Evolutionary conservation across 2,113 vertebrate genomes (phyloP), one percentile per base, ranked within the genome.

Genomic region (Cynocephalus volans): DNA sequence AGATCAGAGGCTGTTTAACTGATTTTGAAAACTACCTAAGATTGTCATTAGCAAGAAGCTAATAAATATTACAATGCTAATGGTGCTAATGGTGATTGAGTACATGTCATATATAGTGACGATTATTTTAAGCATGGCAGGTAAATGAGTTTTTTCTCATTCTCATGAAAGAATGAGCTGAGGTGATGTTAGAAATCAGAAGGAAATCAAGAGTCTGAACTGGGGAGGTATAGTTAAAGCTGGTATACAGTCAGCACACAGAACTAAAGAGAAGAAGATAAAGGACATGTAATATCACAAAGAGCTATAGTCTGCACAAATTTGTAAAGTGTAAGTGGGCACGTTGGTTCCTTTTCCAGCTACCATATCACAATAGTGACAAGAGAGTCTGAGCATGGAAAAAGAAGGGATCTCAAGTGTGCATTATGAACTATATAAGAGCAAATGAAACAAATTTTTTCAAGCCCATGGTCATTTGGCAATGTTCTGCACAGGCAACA

Each of bases 381-480:
- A 50, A 72, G 36, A 31, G 19, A 45, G 2, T 36, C 23, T 10
- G 13, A 72, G 26, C 50, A 15, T 41, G 31, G 28, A 52, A 69
- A 88, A 75, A 80, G 28, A 90, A 77, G 50, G 64, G 7, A 28
- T 79, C 8, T 17, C 28, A 67, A 73, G 41, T 70, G 18, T 69
- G n/a, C 19, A 56, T 85, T 76, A 33, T 26, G 3, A 95, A 56
- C 13, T 45, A 58, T 12, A 50, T 14, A 93, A 69, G 12, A 86
- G 18, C 60, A 94, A 95, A 85, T 83, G 28, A 93, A 52, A 76
- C 54, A 93, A 84, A 87, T n/a, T 50, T 88, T 52, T 28, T 52
- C 72, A 72, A 88, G 4, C 0, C 45, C 3, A 52, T 88, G 15
- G 79, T 77, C 17, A 84, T 8, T 88, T 54, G 45, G 6, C 50